Evolutionary conservation across 2,113 vertebrate species (phyloP), one percentile per base, ranked within the genome.

Genomic region (Perca flavescens): DNA sequence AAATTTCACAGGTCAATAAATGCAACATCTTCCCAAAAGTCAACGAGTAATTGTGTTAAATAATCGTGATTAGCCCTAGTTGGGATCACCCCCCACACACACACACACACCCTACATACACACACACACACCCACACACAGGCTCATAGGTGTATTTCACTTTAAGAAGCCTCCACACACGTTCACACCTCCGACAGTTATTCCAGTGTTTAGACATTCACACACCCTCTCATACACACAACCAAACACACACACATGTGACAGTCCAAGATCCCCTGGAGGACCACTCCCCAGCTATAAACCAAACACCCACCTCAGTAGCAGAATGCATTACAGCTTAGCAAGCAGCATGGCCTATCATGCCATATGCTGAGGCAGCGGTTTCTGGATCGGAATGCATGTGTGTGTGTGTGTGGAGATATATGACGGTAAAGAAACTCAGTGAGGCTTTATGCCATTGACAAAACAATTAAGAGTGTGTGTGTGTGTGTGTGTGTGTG

Each of bases 301-400:
- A 69, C 8, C 19, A 1, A 69, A 67, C 66, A 76, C 58, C 50
- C 69, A 47, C 82, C 74, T 70, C 67, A 71, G 78, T 71, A 74
- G 82, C 57, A 74, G 46, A 77, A 25, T 72, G 58, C 58, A 88
- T 83, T 76, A 85, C 1, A 1, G 71, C 65, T 84, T 52, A 86
- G 73, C 57, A 57, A 83, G 74, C 70, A 81, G 74, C 40, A 31
- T 19, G 53, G 47, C 6, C 76, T 1, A 57, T 52, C 36, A 46
- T 19, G 49, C 4, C 66, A 31, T 25, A n/a, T 1, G 84, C 91
- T 88, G 91, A 92, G 4, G 25, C 84, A 88, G 87, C 89, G 43
- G 60, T 74, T 85, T 86, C 64, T 14, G 50, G 34, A 64, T 83
- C 76, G 74, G 77, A 43, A 71, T 65, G 36, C 4, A 3, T 47